phyloP scores from a whole-genome alignment of 1,140 invertebrate genomes.

The Meloidogyne exigua region DNA sequence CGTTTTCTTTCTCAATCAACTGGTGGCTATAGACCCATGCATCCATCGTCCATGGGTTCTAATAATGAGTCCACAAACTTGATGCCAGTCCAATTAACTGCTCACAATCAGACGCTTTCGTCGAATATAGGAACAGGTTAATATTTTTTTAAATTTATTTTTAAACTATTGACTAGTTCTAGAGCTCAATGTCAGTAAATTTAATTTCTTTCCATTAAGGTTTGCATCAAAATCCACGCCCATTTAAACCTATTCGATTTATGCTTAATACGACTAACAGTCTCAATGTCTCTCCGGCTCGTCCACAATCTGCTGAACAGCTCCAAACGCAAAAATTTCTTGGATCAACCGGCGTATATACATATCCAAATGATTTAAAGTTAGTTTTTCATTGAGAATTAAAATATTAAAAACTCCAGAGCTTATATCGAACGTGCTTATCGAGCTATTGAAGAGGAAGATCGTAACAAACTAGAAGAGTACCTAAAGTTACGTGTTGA shows the following conservation, averaged over 20 bases:
- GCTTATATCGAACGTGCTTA: conserved; percentile 46
- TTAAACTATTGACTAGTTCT: too few relatives aligned
- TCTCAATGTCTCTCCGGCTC: neutral
- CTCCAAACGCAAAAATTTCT: conserved; percentile 24
- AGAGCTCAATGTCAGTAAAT: too few relatives aligned
- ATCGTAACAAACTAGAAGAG: conserved; percentile 38
- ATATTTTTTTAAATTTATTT: neutral
- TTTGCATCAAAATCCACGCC: conserved; percentile 19
- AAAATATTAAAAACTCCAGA: conserved; percentile 21
- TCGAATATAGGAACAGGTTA: conserved; percentile 14
- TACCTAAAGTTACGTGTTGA: conserved; percentile 39
- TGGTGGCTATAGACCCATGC: neutral
- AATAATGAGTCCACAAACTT: neutral
- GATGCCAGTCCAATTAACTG: neutral
- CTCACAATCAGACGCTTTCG: conserved; percentile 17
- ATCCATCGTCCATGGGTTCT: neutral
- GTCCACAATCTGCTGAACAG: neutral
- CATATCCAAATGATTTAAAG: conserved; percentile 19
- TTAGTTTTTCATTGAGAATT: neutral
- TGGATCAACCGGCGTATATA: conserved; percentile 9
- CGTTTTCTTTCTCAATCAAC: neutral
- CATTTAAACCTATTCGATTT: conserved; percentile 27
- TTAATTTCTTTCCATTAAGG: conserved; percentile 2
- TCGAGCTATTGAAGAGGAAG: conserved; percentile 35
- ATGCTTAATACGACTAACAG: conserved; percentile 13